These are phyloP conservation scores for Watsonalla binaria DNA, from an alignment of 2,888 invertebrate species.

Conservation along the genomic window DNA sequence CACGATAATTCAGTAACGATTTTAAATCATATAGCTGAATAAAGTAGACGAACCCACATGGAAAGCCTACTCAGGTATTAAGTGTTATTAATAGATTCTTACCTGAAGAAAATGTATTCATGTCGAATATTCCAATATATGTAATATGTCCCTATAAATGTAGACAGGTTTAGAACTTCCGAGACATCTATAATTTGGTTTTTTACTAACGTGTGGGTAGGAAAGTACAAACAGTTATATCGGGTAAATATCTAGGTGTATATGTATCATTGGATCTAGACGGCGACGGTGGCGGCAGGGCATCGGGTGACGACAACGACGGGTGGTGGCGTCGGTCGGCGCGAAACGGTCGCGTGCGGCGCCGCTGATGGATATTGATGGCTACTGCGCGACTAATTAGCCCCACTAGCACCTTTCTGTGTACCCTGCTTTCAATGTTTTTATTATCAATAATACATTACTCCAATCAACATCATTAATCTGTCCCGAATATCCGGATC, in stretches of 20 bases:
- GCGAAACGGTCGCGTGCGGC: slow-evolving; percentile 67
- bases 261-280: slow-evolving; percentile 39
- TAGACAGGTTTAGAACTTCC: too few species aligned
- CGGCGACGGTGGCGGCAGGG: slow-evolving; percentile 27
- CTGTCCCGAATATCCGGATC: slow-evolving; percentile 26
- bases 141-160: too few species aligned
- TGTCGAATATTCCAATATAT: too few species aligned
- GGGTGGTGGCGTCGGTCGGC: slow-evolving; percentile 27
- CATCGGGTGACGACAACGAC: slow-evolving; percentile 25
- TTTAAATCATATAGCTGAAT: slow-evolving; percentile 7
- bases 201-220: too few species aligned
- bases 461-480: slow-evolving; percentile 44
- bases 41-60: not conserved
- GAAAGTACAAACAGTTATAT: slow-evolving; percentile 60
- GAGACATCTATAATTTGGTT: too few species aligned
- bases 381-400: slow-evolving; percentile 71
- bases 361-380: slow-evolving; percentile 77
- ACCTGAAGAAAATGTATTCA: too few species aligned
- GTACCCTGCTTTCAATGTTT: slow-evolving; percentile 37
- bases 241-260: slow-evolving; percentile 39
- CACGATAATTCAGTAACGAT: slow-evolving; percentile 17
- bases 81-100: too few species aligned
- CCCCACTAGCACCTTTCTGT: slow-evolving; percentile 50
- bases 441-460: slow-evolving; percentile 41
- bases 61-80: too few species aligned